phyloP scores from a whole-genome alignment of 2,888 invertebrate species.

The Rhodophaea formosa region DNA sequence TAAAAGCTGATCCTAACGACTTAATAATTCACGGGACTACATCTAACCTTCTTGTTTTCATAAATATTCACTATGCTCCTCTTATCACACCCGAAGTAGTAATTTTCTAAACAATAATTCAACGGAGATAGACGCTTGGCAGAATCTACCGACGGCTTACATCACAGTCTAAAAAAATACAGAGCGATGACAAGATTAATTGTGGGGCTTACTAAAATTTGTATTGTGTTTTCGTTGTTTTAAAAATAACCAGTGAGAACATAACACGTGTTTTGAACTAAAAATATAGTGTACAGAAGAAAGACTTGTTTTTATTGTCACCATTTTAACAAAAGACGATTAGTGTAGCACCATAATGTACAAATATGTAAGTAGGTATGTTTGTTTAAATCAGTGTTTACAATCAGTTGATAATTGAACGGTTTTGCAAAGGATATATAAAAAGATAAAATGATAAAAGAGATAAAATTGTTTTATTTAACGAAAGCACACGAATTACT shows the following conservation, averaged over 20 bases:
- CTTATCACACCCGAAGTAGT: constrained; percentile 31
- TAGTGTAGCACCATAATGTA: too few species aligned
- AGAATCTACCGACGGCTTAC: constrained; percentile 34
- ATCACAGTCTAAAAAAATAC: constrained; percentile 3
- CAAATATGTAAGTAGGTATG: too few species aligned
- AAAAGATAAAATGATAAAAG: too few species aligned
- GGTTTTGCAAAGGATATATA: too few species aligned
- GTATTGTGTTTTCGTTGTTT: background rate
- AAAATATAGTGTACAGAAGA: background rate
- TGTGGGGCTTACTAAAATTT: background rate
- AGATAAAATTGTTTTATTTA: too few species aligned
- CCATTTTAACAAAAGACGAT: too few species aligned
- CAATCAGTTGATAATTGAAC: too few species aligned
- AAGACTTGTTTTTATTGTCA: background rate
- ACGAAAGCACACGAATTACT: too few species aligned
- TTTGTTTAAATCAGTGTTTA: too few species aligned
- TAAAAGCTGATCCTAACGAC: background rate
- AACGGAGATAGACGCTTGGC: constrained; percentile 39
- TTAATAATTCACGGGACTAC: constrained; percentile 1
- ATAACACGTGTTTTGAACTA: background rate
- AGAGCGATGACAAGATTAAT: background rate
- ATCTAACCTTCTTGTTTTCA: constrained; percentile 2
- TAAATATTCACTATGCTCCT: constrained; percentile 5
- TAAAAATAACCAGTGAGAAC: background rate
- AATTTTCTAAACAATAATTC: constrained; percentile 42